Base-by-base conservation (phyloP, 2,888 invertebrate genomes). In the Polia nebulosa region DNA sequence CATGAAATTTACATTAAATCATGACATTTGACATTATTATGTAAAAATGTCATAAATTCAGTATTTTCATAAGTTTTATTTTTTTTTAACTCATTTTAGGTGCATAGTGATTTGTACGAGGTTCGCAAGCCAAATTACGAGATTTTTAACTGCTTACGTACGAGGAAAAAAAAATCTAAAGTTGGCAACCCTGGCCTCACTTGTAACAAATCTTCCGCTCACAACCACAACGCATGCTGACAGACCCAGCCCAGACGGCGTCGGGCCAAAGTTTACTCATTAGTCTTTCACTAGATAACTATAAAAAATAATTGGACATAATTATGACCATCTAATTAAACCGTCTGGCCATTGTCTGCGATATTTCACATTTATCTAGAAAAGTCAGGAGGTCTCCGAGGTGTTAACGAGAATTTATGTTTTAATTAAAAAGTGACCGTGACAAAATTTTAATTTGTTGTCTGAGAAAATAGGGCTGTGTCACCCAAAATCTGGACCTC, bases 301-400 rank as follows among this genome's bases (percentile, higher is more conserved):
- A 57, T 57, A 57, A 72, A 56, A 61, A 65, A 32, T 73, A 78
- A 76, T 74, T 74, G 67, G 61, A 44, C n/a, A 25, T 47, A 34
- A 72, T 76, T 39, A 53, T 25, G 8, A 11, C 13, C 27, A 3
- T 45, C 41, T 75, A 80, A 77, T 69, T 78, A 76, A 59, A 17
- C n/a, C 11, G 76, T 80, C 78, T 78, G 66, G 71, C 22, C 41
- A 57, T 57, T 57, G 80, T 78, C 78, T 78, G 49, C 59, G 13
- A 53, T 47, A 68, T 53, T 36, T 27, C 51, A 51, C 25, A n/a
- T 53, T 71, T 78, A 78, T 78, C 80, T 56, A 17, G 61, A 22
- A 32, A 61, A 51, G 66, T 45, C 65, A 55, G 15, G 11, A 69
- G 80, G 71, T 78, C 76, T 62, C 17, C 11, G 44, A 69, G 74